Evolutionary conservation across 2,888 invertebrate genomes (phyloP).

Genomic region (Heteromurus nitidus): DNA sequence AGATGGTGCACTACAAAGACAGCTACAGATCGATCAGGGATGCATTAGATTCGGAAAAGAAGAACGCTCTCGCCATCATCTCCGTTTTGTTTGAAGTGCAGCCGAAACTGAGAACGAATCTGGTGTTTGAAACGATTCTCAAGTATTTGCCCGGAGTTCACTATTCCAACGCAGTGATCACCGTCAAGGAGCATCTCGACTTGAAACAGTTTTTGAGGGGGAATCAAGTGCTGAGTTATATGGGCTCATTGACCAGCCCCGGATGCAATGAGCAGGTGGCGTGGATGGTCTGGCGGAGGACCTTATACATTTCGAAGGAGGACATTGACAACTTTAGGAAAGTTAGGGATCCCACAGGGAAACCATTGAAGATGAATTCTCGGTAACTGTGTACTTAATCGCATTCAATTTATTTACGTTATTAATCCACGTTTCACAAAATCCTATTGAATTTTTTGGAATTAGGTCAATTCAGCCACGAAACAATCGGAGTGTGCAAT

Average conservation of each 20-base stretch:
- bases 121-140: background rate
- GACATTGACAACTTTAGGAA: background rate
- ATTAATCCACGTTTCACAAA: background rate
- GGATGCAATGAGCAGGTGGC: constrained; percentile 16
- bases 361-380: constrained; percentile 6
- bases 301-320: background rate
- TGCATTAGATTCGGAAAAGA: background rate
- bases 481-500: background rate
- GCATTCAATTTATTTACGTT: background rate
- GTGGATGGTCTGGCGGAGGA: constrained; percentile 2
- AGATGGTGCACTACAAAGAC: constrained; percentile 19
- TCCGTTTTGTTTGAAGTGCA: constrained; percentile 7
- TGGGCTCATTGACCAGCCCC: constrained; percentile 41
- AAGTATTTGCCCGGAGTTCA: background rate
- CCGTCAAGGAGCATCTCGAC: background rate
- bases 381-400: background rate
- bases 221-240: background rate
- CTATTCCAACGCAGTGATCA: background rate
- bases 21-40: background rate
- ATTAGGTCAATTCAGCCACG: background rate
- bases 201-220: background rate
- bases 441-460: background rate
- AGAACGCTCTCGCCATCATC: constrained; percentile 30
- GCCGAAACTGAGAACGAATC: background rate
- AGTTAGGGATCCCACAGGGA: background rate